Base-by-base conservation (phyloP, 2,888 invertebrate species). In the Epinotia demarniana region DNA sequence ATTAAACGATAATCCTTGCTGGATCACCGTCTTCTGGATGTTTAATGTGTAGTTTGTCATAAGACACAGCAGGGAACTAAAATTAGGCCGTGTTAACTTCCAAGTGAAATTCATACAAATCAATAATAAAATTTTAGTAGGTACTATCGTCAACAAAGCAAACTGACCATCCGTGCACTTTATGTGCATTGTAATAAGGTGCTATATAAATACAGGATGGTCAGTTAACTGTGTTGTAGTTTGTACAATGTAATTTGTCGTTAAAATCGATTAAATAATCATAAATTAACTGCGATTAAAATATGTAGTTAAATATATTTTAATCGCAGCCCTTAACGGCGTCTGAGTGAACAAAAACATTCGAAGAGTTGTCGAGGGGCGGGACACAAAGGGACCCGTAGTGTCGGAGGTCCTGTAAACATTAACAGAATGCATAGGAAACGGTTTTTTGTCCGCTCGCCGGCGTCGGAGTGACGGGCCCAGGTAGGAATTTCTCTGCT, bases 381-480 rank as follows among this genome's bases (percentile, higher is more conserved):
- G 79, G 77, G 82, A 84, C 81, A 87, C 87, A 90, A 90, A 89
- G 88, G 87, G 86, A 80, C 87, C 87, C 87, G 86, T 90, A 79
- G 88, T 92, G 91, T 93, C 93, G 92, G 92, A 92, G 93, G 92
- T 92, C 92, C 89, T 90, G 92, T 91, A 91, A 91, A 92, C 88
- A 91, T 91, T 91, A 91, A 92, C 88, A 91, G 80, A 92, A 89
- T 90, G 89, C 87, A 86, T 89, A 90, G 92, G 92, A 92, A 93
- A 90, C 88, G 85, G 80, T 88, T 90, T 92, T 92, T 92, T 91
- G 87, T 90, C 80, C 77, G 81, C 79, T 82, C 83, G 82, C 81
- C 80, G 85, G 87, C 88, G 88, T 83, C 86, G 85, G 79, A 82
- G 80, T 82, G 86, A 86, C 86, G 87, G 81, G 82, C 80, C 81